Conservation (phyloP, 1,140 invertebrate species). For the Sesamia nonagrioides region DNA sequence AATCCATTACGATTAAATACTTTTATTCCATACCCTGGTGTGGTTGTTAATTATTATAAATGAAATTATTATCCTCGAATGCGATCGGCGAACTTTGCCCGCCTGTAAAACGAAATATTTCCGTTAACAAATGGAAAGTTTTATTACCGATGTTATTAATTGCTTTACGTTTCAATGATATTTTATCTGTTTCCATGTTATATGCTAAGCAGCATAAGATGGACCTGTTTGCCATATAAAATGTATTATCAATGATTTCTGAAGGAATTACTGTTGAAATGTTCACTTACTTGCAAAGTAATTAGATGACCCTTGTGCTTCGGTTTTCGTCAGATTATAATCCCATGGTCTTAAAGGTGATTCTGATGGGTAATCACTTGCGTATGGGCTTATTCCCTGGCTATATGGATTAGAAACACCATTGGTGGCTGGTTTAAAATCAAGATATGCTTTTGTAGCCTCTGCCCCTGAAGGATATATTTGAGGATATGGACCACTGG, state of each 20-base stretch:
- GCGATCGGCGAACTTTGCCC: slow-evolving; percentile 39
- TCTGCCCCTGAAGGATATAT: slow-evolving; percentile 35
- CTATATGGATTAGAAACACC: background rate
- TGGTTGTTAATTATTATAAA: slow-evolving; percentile 40
- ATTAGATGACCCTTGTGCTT: too few relatives aligned
- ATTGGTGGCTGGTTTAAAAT: background rate
- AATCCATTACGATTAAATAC: slow-evolving; percentile 38
- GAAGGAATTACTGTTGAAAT: background rate
- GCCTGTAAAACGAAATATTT: slow-evolving; percentile 39
- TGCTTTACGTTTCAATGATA: background rate
- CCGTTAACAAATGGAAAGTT: slow-evolving; percentile 39
- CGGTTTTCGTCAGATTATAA: background rate
- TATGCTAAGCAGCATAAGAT: background rate
- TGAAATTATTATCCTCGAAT: slow-evolving; percentile 43
- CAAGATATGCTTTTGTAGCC: background rate
- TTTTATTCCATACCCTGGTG: slow-evolving; percentile 24
- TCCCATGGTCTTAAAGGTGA: background rate
- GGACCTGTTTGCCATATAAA: background rate
- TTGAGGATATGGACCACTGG: background rate
- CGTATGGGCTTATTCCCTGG: background rate
- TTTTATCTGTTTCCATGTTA: background rate
- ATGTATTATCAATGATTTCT: background rate
- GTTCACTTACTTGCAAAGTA: background rate
- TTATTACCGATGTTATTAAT: slow-evolving; percentile 30
- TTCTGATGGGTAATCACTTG: slow-evolving; percentile 10